Conservation (phyloP, 2,113 vertebrate species). For the Psilopogon haemacephalus region DNA sequence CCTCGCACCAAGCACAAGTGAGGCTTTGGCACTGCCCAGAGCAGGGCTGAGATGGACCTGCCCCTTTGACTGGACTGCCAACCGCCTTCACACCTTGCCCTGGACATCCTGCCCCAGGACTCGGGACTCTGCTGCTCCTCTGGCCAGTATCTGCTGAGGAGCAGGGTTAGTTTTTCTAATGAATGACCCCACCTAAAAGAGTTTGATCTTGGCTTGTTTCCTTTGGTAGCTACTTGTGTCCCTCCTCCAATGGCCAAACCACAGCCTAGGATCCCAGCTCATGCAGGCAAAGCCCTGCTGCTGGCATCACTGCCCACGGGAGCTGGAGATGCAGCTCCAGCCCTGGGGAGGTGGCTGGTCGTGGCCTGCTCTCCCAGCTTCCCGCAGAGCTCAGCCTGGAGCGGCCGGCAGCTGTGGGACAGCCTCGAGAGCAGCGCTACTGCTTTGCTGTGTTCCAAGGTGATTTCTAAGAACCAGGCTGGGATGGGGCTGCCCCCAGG, state of each 20-base stretch:
- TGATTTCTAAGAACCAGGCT: too few relatives aligned
- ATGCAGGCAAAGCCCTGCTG: fast-evolving
- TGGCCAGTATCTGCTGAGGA: fast-evolving
- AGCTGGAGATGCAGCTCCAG: fast-evolving
- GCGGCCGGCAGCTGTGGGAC: too few relatives aligned
- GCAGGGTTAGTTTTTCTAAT: neutral
- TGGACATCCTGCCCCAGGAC: fast-evolving
- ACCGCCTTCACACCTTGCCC: fast-evolving
- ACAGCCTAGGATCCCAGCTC: neutral
- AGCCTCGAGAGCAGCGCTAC: neutral
- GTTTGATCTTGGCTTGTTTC: neutral
- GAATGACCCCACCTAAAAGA: neutral
- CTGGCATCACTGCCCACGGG: fast-evolving
- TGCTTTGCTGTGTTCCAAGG: too few relatives aligned
- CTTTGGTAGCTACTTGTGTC: fast-evolving
- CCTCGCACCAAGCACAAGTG: constrained; percentile 45
- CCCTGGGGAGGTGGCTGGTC: neutral
- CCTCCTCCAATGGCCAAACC: neutral
- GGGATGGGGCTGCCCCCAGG: neutral
- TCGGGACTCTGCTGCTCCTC: neutral
- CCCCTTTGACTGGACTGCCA: neutral
- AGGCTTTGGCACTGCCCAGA: neutral
- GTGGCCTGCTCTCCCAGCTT: neutral
- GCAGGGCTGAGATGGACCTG: neutral
- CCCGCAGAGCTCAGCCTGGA: neutral